Evolutionary conservation across 2,888 invertebrate species (phyloP), one percentile per base, ranked within the genome.

Genomic region (Adelognathus sp.): DNA sequence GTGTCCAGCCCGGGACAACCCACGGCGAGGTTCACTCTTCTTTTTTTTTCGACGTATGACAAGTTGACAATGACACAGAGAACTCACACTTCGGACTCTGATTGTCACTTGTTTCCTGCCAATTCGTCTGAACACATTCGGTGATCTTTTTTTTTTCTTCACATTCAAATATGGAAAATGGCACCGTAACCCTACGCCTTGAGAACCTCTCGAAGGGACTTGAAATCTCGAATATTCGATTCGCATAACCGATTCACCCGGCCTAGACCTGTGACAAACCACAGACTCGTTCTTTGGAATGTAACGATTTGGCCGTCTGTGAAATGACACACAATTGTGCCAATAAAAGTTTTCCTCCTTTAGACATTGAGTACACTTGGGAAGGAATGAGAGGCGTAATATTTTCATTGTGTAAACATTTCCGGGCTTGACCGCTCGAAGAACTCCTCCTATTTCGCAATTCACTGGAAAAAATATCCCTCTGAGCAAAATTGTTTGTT

Each of bases 181-280:
- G 60, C 66, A 31, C n/a, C 83, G 91, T 91, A 91, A 91, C 90
- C 88, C 89, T 90, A 91, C 86, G 87, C 91, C 90, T 91, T 91
- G 91, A 90, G 90, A 90, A 91, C 86, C 72, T 66, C 16, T 31
- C 16, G 52, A 39, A 21, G 50, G n/a, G 46, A 16, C 31, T 63
- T 46, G 21, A 52, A 73, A 70, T 71, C 72, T 78, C 74, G 66
- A 74, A 73, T 73, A 76, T 80, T 85, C 82, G 84, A 87, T 86
- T 82, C 81, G 76, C 84, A 82, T 83, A 81, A 77, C 56, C 71
- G 64, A 80, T 79, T 64, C 74, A 33, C 41, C 64, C 60, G 54
- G 21, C 11, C 21, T 21, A 24, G 11, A 4, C 9, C 24, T 16
- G 16, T 18, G 50, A 50, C 24, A 24, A 24, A 50, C 50, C 3